Base-by-base conservation (phyloP, 2,888 invertebrate genomes). In the Euproctis similis region DNA sequence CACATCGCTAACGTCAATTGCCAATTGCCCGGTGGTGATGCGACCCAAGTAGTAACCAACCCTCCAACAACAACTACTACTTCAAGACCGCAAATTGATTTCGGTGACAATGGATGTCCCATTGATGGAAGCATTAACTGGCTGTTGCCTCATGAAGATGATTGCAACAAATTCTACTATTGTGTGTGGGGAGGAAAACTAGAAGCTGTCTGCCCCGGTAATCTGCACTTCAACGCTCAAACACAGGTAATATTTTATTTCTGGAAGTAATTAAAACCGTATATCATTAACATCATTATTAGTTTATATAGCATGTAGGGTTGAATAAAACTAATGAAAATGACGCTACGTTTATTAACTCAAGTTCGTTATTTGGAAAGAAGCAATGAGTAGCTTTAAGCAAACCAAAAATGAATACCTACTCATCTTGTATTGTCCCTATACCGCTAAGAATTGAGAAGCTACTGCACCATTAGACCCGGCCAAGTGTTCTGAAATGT, bases 101-200 rank as follows among this genome's bases (percentile, higher is more conserved):
- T 14, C 8, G 4, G 2, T 6, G 27, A 27, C 3, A 21, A 11
- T 14, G 8, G 14, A n/a, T 31, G 31, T 2, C 26, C 26, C 1
- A 1, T n/a, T 4, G 9, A 10, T 7, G 11, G 17, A 88, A 87
- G 51, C 6, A 21, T 21, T 41, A 70, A 71, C 25, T 41, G 36
- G 24, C 46, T 75, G 0, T 29, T 76, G 0, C 63, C 65, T 2
- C 77, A 81, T 39, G 80, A 81, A 20, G 66, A 59, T 8, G 67
- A 74, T 34, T 81, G 80, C 46, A 63, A 64, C 0, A 65, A 63
- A 41, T 81, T 74, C 47, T 81, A 81, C 52, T 74, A 75, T 46
- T 82, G 24, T 24, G 40, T 38, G 0, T 13, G 36, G 3, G 65
- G 65, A 20, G 26, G 42, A n/a, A 36, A 24, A 8, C 32, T 53